phyloP scores from a whole-genome alignment of 2,113 vertebrate species.

The Cyanoramphus novaezelandiae region DNA sequence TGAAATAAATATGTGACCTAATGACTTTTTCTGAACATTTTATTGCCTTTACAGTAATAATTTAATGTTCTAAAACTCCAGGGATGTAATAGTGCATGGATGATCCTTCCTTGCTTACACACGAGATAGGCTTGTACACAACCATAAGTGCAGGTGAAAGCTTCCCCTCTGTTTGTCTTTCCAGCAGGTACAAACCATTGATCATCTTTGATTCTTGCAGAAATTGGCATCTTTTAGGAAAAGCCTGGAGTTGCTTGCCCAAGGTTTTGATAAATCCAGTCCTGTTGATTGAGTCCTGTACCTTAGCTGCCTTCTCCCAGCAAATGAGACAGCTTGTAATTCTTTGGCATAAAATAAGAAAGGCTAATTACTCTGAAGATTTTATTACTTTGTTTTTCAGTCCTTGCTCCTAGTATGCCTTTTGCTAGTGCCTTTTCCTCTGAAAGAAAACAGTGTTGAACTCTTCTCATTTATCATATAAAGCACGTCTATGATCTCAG shows the following conservation, averaged over 20 bases:
- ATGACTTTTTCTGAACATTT: not conserved
- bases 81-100: not conserved
- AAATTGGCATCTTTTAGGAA: not conserved
- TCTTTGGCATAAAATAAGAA: not conserved
- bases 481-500: rapidly evolving
- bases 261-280: not conserved
- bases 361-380: not conserved
- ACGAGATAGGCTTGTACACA: not conserved
- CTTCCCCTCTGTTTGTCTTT: not conserved
- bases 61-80: not conserved
- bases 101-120: not conserved
- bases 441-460: not conserved
- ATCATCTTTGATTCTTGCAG: not conserved
- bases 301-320: not conserved
- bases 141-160: not conserved
- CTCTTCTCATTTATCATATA: not conserved
- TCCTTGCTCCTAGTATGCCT: not conserved
- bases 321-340: not conserved
- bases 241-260: not conserved
- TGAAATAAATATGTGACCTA: not conserved
- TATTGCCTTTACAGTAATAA: not conserved
- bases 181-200: not conserved
- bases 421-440: not conserved
- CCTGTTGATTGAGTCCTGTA: not conserved
- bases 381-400: not conserved